These are phyloP conservation scores for Pomatostomus ruficeps DNA, from an alignment of 2,113 vertebrate genomes.

Conservation along the genomic window DNA sequence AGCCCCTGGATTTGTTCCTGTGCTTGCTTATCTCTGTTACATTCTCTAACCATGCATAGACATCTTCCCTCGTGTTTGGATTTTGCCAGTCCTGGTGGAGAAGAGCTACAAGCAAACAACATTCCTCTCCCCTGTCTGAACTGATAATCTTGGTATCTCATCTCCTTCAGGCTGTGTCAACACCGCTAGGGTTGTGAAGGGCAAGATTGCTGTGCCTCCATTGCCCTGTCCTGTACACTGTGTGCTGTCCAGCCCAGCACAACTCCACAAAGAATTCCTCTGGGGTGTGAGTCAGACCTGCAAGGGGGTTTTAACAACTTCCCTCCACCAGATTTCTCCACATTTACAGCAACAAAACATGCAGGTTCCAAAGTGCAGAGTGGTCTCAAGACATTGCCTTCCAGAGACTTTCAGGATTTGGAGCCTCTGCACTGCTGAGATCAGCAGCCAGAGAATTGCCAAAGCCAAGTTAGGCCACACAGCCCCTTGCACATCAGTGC, in stretches of 20 bases:
- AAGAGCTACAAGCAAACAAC: constrained; percentile 39
- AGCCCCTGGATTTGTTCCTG: neutral
- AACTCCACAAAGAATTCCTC: neutral
- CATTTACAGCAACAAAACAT: neutral
- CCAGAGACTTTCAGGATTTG: neutral
- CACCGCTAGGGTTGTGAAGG: neutral
- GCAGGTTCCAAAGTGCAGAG: neutral
- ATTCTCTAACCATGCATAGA: neutral
- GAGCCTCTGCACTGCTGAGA: neutral
- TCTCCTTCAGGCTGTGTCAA: constrained; percentile 35
- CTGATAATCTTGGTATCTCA: constrained; percentile 24
- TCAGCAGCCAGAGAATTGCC: neutral
- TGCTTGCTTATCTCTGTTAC: neutral
- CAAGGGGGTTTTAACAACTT: neutral
- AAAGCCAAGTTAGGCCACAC: neutral
- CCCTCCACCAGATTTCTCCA: neutral
- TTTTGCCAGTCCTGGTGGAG: constrained; percentile 20
- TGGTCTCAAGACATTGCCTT: neutral
- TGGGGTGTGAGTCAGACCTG: neutral
- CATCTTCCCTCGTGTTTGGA: neutral
- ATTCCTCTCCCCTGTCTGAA: constrained; percentile 23
- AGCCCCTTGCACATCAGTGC: neutral
- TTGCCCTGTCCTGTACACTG: neutral
- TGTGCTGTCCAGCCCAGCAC: constrained; percentile 5
- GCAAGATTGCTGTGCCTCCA: neutral